These are phyloP conservation scores for Rutilus rutilus DNA, from an alignment of 2,113 vertebrate species.

Conservation along the genomic window DNA sequence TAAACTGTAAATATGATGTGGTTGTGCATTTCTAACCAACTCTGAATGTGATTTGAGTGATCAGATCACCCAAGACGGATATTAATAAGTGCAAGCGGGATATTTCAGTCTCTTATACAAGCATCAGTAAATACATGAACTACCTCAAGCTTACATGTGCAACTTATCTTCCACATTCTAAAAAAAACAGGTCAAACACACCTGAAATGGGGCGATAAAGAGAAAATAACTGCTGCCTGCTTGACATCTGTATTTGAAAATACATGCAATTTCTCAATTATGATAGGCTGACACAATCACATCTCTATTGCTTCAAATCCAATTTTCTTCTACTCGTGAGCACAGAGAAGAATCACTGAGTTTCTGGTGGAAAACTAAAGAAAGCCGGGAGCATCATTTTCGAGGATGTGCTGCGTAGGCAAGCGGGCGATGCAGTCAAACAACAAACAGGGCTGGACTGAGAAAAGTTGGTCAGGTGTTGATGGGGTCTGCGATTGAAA, in stretches of 20 bases:
- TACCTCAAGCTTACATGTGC: background rate
- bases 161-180: background rate
- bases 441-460: slow-evolving; percentile 25
- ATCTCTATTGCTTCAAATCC: slow-evolving; percentile 31
- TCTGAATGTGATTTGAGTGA: background rate
- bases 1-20: background rate
- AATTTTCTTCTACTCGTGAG: background rate
- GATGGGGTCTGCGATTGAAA: slow-evolving; percentile 49
- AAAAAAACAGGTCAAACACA: background rate
- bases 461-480: slow-evolving; percentile 28
- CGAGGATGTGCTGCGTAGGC: slow-evolving; percentile 36
- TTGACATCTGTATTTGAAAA: background rate
- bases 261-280: background rate
- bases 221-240: background rate
- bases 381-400: slow-evolving; percentile 27
- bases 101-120: background rate
- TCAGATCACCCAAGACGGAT: background rate
- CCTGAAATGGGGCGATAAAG: slow-evolving; percentile 45
- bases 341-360: background rate
- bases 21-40: background rate
- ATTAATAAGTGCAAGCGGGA: background rate
- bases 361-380: slow-evolving; percentile 11
- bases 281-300: background rate
- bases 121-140: background rate
- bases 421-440: slow-evolving; percentile 43